Percentiles rank a stretch among this genome's conserved stretches.
Conservation (phyloP, 2,797 vertebrate species). For the Gouania willdenowi region DNA sequence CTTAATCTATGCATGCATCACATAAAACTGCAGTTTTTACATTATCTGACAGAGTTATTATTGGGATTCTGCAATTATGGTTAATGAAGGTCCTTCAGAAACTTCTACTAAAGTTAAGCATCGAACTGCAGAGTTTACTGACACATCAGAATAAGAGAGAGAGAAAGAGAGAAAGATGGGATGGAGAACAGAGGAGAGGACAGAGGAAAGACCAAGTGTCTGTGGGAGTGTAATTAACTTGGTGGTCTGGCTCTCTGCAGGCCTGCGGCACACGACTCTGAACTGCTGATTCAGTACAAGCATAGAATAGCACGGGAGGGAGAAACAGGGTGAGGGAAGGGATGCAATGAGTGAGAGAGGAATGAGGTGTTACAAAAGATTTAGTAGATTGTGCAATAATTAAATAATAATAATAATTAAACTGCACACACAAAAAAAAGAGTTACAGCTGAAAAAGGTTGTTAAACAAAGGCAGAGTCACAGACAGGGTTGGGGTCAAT, state of each 20-base stretch:
- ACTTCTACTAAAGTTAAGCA: background rate
- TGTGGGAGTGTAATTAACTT: conserved; percentile 69
- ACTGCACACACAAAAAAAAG: too few species aligned
- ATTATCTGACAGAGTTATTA: background rate
- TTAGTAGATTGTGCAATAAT: too few species aligned
- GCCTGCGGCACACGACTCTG: conserved; percentile 63
- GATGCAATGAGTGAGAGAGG: conserved; percentile 17
- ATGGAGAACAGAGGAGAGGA: conserved; percentile 20
- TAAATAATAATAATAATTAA: too few species aligned
- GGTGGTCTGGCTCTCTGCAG: conserved; percentile 63
- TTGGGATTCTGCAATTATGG: background rate
- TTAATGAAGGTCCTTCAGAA: background rate
- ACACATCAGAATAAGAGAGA: background rate
- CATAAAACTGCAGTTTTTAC: background rate
- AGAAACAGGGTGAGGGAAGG: conserved; percentile 30
- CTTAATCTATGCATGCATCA: background rate
- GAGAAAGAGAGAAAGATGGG: background rate
- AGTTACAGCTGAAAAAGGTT: too few species aligned
- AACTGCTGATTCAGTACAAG: conserved; percentile 75
- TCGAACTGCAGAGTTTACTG: conserved; percentile 15
- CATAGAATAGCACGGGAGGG: conserved; percentile 39
- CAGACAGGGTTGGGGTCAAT: too few species aligned
- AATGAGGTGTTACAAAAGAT: too few species aligned
- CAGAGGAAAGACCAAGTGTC: conserved; percentile 33
- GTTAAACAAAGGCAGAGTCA: too few species aligned